Evolutionary conservation across 1,140 invertebrate species (phyloP).

Genomic region (Papilio aristodemus): DNA sequence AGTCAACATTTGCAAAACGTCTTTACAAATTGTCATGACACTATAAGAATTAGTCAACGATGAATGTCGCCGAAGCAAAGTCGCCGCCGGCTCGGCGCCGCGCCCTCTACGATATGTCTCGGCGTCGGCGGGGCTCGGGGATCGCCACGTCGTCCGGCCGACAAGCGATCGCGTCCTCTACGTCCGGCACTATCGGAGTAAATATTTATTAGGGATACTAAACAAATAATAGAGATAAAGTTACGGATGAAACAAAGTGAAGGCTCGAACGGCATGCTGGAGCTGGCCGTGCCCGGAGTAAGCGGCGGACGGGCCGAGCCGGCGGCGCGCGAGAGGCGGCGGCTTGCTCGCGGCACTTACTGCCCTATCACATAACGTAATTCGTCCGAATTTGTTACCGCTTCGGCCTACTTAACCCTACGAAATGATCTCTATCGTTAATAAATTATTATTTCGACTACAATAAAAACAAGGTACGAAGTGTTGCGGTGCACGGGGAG

Average conservation of each 20-base stretch:
- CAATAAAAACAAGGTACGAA: constrained; percentile 77
- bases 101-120: constrained; percentile 64
- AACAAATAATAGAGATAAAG: neutral
- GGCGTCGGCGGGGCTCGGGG: constrained; percentile 45
- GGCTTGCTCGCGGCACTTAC: constrained; percentile 51
- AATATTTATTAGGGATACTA: constrained; percentile 16
- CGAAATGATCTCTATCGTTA: constrained; percentile 78
- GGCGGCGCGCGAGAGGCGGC: constrained; percentile 42
- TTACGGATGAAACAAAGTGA: constrained; percentile 2
- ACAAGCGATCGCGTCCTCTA: constrained; percentile 21
- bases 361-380: constrained; percentile 76
- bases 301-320: constrained; percentile 38
- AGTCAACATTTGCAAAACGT: constrained; percentile 80
- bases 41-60: constrained; percentile 79
- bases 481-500: constrained; percentile 70
- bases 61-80: constrained; percentile 62
- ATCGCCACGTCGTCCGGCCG: constrained; percentile 42
- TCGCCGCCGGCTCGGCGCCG: constrained; percentile 53
- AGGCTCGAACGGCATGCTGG: constrained; percentile 22
- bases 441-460: constrained; percentile 78
- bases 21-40: constrained; percentile 79
- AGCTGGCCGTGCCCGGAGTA: constrained; percentile 13
- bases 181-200: constrained; percentile 11
- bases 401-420: constrained; percentile 77
- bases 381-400: constrained; percentile 76